Base-by-base conservation (phyloP, 2,113 vertebrate species). In the Laticauda colubrina region DNA sequence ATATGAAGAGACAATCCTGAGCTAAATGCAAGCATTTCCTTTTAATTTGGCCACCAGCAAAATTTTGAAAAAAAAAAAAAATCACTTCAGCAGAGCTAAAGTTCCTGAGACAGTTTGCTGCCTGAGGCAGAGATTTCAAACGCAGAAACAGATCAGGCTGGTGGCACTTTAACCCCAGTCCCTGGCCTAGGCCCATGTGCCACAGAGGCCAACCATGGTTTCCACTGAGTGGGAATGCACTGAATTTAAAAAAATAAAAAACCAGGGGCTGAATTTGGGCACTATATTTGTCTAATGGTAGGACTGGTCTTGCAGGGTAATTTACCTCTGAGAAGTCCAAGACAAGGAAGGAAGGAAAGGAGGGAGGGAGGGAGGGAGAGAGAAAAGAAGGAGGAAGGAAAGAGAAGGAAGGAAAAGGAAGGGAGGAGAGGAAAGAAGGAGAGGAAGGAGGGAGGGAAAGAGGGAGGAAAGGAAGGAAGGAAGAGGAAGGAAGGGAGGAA, bases 361-460 rank as follows among this genome's bases (percentile, higher is more conserved):
- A 39, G 34, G 34, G 0, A 2, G 8, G 8, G 24, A 29, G 11
- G 9, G 0, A 14, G 11, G 4, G 5, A 29, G 8, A 3, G 23
- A 24, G 1, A 20, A 56, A 23, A 1, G 56, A 21, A 57, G 20
- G 55, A 24, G 7, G 59, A 11, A 26, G 8, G 57, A 11, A 2
- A 20, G 2, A 18, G 9, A 61, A 3, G 10, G 1, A 69, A 12
- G 4, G 4, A 69, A 4, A 4, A 64, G 9, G 3, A 11, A 64
- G 24, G 0, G 4, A 29, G 3, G 26, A 59, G 24, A n/a, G 29
- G 9, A 2, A 14, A 3, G 4, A 15, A n/a, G 8, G 8, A 9
- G 57, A 24, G 3, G 57, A 29, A 11, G 9, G 0, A 12, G 4
- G 1, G 5, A 29, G 7, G 3, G 55, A 56, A 57, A 2, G 56